These are phyloP conservation scores for Redunca redunca DNA, from an alignment of 2,113 vertebrate species.

Conservation along the genomic window DNA sequence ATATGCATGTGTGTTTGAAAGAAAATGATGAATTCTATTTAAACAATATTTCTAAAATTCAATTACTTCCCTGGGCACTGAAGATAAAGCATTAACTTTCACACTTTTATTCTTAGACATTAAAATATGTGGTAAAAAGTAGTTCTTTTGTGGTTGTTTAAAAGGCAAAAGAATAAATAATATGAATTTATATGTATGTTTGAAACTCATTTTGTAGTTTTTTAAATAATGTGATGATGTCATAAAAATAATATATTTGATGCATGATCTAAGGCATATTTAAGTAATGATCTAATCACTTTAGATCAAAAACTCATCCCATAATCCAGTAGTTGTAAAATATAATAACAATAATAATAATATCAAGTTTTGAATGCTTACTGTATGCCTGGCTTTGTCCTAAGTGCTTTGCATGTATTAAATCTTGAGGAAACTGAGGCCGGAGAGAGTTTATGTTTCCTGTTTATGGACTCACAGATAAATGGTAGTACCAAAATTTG, in stretches of 20 bases:
- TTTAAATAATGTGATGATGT: neutral
- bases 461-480: neutral
- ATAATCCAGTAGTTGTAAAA: neutral
- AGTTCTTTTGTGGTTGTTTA: neutral
- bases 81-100: neutral
- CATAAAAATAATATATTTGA: neutral
- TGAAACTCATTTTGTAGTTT: conserved; percentile 16
- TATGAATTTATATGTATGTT: neutral
- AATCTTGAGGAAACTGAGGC: neutral
- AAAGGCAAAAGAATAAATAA: neutral
- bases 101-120: neutral
- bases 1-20: neutral
- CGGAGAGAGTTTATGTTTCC: neutral
- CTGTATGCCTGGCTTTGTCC: neutral
- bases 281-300: neutral
- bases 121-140: neutral
- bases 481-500: neutral
- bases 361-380: neutral
- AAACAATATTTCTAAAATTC: conserved; percentile 23
- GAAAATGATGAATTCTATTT: neutral
- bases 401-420: neutral
- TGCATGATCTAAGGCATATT: neutral
- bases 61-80: neutral
- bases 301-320: neutral
- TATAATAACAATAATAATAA: neutral